phyloP scores from a whole-genome alignment of 2,797 vertebrate species.

The Acridotheres tristis region DNA sequence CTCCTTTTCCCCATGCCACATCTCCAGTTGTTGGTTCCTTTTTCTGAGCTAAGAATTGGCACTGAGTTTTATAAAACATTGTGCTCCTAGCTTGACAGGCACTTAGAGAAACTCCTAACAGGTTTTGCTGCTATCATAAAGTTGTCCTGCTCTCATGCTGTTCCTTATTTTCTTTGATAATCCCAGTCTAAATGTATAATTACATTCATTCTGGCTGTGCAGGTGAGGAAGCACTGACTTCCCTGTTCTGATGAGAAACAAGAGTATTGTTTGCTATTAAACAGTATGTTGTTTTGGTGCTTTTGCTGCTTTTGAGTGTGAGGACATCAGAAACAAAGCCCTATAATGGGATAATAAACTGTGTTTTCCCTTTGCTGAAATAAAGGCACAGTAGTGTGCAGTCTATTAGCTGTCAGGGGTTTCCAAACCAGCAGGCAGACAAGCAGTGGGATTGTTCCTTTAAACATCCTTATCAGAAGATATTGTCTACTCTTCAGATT shows the following conservation, averaged over 20 bases:
- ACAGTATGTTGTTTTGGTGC: slow-evolving; percentile 26
- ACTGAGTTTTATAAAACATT: not conserved
- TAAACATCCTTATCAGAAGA: not conserved
- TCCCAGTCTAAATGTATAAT: not conserved
- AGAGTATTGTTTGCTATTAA: slow-evolving; percentile 56
- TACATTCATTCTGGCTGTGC: not conserved
- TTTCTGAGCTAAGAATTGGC: not conserved
- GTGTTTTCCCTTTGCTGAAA: not conserved
- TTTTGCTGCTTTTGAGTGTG: not conserved
- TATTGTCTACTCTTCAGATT: not conserved
- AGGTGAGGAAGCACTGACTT: not conserved
- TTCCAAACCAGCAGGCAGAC: not conserved
- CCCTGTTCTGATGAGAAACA: slow-evolving; percentile 28
- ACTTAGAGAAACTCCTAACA: not conserved
- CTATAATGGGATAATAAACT: not conserved
- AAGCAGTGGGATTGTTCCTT: not conserved
- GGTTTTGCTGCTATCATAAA: not conserved
- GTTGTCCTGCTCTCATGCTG: not conserved
- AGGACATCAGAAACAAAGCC: slow-evolving; percentile 10
- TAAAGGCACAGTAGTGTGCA: not conserved
- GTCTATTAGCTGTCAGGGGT: not conserved
- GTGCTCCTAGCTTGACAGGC: not conserved
- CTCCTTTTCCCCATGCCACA: not conserved
- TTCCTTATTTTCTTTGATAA: slow-evolving; percentile 14
- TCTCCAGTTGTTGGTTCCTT: not conserved